Evolutionary conservation across 2,888 invertebrate species (phyloP).

Genomic region (Drosophila silvestris): DNA sequence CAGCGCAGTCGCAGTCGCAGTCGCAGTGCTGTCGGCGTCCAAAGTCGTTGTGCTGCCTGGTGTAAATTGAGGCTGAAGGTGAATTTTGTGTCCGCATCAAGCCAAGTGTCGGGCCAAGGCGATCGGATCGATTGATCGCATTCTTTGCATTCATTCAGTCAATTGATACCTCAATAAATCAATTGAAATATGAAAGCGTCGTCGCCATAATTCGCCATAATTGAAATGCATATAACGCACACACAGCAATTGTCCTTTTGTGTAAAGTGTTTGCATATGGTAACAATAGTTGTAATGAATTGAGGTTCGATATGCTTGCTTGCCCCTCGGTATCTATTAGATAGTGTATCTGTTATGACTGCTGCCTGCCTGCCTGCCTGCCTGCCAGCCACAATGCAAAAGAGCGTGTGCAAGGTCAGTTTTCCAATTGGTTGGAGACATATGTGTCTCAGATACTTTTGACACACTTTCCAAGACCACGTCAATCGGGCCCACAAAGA

Average conservation of each 20-base stretch:
- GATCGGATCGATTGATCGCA: slow-evolving; percentile 33
- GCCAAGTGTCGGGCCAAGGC: slow-evolving; percentile 62
- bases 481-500: slow-evolving; percentile 13
- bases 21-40: not conserved
- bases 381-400: slow-evolving; percentile 54
- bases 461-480: slow-evolving; percentile 42
- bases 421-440: slow-evolving; percentile 47
- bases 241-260: slow-evolving; percentile 59
- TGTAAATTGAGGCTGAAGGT: slow-evolving; percentile 75
- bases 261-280: slow-evolving; percentile 36
- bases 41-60: slow-evolving; percentile 5
- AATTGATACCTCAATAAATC: slow-evolving; percentile 74
- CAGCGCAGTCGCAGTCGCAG: slow-evolving; percentile 17
- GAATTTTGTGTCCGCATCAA: slow-evolving; percentile 51
- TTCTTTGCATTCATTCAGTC: slow-evolving; percentile 55
- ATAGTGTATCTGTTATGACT: slow-evolving; percentile 36
- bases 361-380: no score
- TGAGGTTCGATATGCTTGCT: slow-evolving; percentile 26
- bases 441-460: slow-evolving; percentile 36
- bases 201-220: slow-evolving; percentile 25
- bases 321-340: slow-evolving; percentile 41
- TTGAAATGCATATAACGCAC: slow-evolving; percentile 46
- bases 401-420: slow-evolving; percentile 70
- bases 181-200: slow-evolving; percentile 65
- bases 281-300: slow-evolving; percentile 14